Evolutionary conservation across 2,113 vertebrate genomes (phyloP).

Genomic region (Thalassoma bifasciatum): DNA sequence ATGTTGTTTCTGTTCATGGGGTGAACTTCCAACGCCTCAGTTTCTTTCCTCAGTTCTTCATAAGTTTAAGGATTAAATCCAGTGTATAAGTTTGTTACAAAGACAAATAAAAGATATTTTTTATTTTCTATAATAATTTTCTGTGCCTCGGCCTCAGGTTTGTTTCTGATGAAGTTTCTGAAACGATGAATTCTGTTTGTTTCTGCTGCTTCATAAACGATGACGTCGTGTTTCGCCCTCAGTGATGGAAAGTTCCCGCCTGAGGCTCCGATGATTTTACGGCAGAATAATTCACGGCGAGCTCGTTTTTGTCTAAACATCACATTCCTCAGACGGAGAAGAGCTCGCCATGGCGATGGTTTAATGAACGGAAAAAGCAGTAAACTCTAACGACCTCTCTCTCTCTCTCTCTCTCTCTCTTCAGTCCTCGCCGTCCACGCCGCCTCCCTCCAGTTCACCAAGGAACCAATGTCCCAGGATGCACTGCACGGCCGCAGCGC

Average conservation of each 20-base stretch:
- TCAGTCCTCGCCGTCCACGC: conserved; percentile 79
- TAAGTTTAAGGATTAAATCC: no score
- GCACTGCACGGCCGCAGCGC: conserved; percentile 94
- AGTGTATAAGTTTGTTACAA: no score
- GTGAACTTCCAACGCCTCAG: no score
- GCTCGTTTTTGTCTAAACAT: conserved; percentile 76
- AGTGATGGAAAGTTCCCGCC: conserved; percentile 56
- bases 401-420: conserved; percentile 7
- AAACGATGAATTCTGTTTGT: background rate
- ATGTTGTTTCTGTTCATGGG: no score
- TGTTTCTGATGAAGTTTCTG: background rate
- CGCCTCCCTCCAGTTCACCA: conserved; percentile 87
- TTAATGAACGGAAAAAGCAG: conserved; percentile 77
- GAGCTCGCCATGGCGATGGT: conserved; percentile 45
- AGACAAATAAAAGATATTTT: no score
- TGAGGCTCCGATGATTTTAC: conserved; percentile 55
- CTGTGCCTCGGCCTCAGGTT: no score
- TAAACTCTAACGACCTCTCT: conserved; percentile 66
- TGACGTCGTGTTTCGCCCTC: conserved; percentile 3
- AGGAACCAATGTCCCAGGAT: conserved; percentile 96
- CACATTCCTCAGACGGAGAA: conserved; percentile 59
- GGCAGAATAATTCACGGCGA: conserved; percentile 62
- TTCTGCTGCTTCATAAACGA: background rate
- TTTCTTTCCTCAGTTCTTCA: no score
- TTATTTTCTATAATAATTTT: no score